Evolutionary conservation across 2,113 vertebrate genomes (phyloP).

Genomic region (Sula dactylatra): DNA sequence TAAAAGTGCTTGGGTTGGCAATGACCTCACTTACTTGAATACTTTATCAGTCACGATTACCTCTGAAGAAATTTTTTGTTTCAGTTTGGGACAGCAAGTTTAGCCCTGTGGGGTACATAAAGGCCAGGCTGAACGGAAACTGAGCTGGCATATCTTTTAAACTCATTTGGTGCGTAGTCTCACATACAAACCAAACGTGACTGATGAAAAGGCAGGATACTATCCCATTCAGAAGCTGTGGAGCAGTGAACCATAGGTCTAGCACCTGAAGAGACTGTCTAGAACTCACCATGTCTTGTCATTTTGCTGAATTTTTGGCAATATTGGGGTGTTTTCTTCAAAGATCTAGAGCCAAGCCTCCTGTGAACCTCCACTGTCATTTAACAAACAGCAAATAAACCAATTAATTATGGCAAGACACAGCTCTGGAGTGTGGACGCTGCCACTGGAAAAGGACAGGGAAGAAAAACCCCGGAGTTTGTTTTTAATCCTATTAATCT

Average conservation of each 20-base stretch:
- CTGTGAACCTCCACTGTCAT: background rate
- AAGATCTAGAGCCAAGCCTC: background rate
- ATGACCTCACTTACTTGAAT: background rate
- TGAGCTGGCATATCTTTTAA: background rate
- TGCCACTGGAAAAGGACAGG: background rate
- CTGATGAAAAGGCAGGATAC: background rate
- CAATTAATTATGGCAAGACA: background rate
- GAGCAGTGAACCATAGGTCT: background rate
- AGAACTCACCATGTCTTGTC: background rate
- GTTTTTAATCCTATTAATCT: background rate
- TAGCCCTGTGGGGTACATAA: background rate
- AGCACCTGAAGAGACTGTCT: background rate
- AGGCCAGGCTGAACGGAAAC: background rate
- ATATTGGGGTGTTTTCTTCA: background rate
- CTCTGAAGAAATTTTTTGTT: background rate
- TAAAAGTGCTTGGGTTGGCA: background rate
- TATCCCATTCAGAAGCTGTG: background rate
- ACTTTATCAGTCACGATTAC: background rate
- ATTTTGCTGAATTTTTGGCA: background rate
- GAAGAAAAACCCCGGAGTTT: background rate
- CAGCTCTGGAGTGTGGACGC: background rate
- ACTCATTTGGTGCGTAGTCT: background rate
- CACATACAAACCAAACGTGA: background rate
- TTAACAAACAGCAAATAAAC: background rate
- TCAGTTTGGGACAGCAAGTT: background rate